Base-by-base conservation (phyloP, 2,888 invertebrate genomes). In the Mongoloraphidia duomilia region DNA sequence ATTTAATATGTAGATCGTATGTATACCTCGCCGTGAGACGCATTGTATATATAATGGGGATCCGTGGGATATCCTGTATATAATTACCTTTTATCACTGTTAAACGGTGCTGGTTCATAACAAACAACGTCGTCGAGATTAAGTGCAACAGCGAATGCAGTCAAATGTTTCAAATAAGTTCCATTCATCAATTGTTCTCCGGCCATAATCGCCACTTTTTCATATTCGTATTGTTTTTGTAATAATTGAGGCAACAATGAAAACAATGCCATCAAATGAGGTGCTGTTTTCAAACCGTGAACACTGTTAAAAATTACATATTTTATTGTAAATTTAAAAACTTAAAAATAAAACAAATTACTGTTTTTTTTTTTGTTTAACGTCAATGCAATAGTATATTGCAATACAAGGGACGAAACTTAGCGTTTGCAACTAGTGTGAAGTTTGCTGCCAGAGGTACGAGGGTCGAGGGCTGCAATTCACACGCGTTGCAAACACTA, bases 131-230 rank as follows among this genome's bases (percentile, higher is more conserved):
- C 65, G 55, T 78, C 76, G 12, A 79, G 58, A 26, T 69, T 67
- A 14, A 79, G 63, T 34, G 75, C 68, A 9, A 78, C 63, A 1
- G 75, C 70, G 40, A 79, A 59, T 0, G 73, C 68, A 26, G 73
- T 65, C 46, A 79, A 61, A 58, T 74, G 73, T 61, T 77, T 77
- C 47, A 79, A 65, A 59, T 76, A 77, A 41, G 69, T 62, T 53
- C 76, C 76, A 63, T 76, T 76, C 58, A 76, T 68, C 49, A 79
- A 62, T 57, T 77, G 77, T 14, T 73, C 69, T 1, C 79, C 79
- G 46, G 69, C 72, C 56, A 73, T 69, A 10, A 79, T 76, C 33
- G 65, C 59, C n/a, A 73, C 66, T 60, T 74, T 75, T 59, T 80
- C 79, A 55, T 70, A 66, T 34, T 69, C 63, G 56, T 74, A 74